Base-by-base conservation (phyloP, 2,113 vertebrate genomes). In the Budorcas taxicolor region DNA sequence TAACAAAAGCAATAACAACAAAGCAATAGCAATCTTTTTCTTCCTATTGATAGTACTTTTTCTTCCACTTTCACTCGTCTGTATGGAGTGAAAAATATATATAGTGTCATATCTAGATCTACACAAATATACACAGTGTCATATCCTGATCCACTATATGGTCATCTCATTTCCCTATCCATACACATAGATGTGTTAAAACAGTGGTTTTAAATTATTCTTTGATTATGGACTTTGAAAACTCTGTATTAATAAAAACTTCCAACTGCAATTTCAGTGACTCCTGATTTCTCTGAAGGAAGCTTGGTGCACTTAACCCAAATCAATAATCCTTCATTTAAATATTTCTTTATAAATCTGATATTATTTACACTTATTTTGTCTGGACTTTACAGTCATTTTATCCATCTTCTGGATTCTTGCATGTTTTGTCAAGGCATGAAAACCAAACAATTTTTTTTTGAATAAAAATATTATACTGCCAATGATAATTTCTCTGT, bases 391-490 rank as follows among this genome's bases (percentile, higher is more conserved):
- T 52, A 29, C 7, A 93, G 4, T 88, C 16, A 78, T 78, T 83
- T 93, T 67, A 55, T 81, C 14, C 31, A 36, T 80, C 50, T 80
- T 92, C 31, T 90, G 45, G 13, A 96, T 86, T 88, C 21, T 25
- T 74, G 4, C 62, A 19, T 94, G 23, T 90, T 97, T 67, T 92
- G 23, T 52, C 7, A 92, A 76, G 23, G 43, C 31, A 93, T 55
- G 31, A 97, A 91, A 96, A 97, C 16, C 58, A 62, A 52, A 60
- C 62, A 76, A 62, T 31, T 52, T 47, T 80, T 81, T 52, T 31
- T 16, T 16, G 16, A 64, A 47, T 83, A 90, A 87, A 94, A 96
- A 92, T 17, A 60, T 98, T 98, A 99, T 31, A 81, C 3, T 95
- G 45, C 47, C 43, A 64, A 84, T 58, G 13, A 99, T 97, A 96